Base-by-base conservation (phyloP, 2,888 invertebrate genomes). In the Caenorhabditis zanzibari region DNA sequence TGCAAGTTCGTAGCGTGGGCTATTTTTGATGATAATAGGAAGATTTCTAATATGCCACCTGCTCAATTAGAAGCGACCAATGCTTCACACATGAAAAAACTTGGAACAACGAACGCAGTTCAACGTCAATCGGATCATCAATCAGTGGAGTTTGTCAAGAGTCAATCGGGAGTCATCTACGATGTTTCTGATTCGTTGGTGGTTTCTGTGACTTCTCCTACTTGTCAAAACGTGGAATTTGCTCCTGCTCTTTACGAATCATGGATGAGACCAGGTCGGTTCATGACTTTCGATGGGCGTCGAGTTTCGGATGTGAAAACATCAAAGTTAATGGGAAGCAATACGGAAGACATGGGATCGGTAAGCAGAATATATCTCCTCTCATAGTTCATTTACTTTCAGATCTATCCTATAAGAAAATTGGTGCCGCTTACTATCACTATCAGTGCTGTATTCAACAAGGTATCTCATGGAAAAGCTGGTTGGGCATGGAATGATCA, bases 401-500 rank as follows among this genome's bases (percentile, higher is more conserved):
- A 76, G 77, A 35, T 52, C 16, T 82, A 26, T 16, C 59, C 52
- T 47, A 72, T 49, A 7, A 35, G 28, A 19, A 19, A 26, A 12
- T 14, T 26, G 14, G 26, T 5, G 26, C 64, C 71, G 16, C 32
- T 72, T 9, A 38, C 47, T 3, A 24, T 76, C 6, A 59, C 22
- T 2, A 22, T 82, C 9, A 49, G 73, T 61, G 89, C 87, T 2
- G 84, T 90, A 24, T 81, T 89, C 44, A 90, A 90, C 86, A 81
- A 89, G 49, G 85, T 90, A 3, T 76, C 76, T 24, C 61, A 61
- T 14, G 71, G 80, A 58, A 74, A 83, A 41, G 72, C 81, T 28
- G 87, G 86, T 6, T 90, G 89, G 89, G 75, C 89, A 28, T 90
- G 90, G 90, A 89, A 90, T 71, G 90, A 90, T 77, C 73, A 85